These are phyloP conservation scores for Garra rufa DNA, from an alignment of 2,113 vertebrate species.

Conservation along the genomic window DNA sequence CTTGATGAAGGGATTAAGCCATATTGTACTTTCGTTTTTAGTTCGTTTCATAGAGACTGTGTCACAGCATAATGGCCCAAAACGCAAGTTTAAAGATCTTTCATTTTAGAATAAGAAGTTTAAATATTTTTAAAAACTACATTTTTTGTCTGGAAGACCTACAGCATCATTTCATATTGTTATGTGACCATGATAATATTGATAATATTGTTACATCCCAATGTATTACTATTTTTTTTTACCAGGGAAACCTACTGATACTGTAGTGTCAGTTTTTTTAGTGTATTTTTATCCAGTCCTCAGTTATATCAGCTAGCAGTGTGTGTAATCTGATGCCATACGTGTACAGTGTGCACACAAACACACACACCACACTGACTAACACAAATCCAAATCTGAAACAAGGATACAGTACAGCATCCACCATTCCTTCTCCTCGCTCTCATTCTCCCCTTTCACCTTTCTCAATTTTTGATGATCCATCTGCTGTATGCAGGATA, in stretches of 20 bases:
- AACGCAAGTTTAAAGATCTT: no score
- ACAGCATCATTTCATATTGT: no score
- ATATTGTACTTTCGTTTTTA: no score
- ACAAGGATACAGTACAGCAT: conserved; percentile 45
- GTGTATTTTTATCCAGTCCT: not conserved
- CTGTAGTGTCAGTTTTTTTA: not conserved
- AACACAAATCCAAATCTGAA: conserved; percentile 36
- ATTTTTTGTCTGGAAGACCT: no score
- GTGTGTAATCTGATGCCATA: not conserved
- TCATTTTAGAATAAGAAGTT: no score
- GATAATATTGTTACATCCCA: no score
- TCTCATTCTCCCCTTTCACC: not conserved
- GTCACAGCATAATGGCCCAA: no score
- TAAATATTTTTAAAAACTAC: no score
- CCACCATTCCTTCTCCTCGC: not conserved
- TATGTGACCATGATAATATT: no score
- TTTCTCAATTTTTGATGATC: conserved; percentile 43
- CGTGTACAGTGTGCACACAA: not conserved
- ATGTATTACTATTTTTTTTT: no score
- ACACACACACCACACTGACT: not conserved
- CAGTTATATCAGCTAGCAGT: not conserved
- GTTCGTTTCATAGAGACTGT: no score
- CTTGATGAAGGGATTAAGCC: no score
- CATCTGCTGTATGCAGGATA: conserved; percentile 24
- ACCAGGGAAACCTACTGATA: not conserved